phyloP scores from a whole-genome alignment of 2,888 invertebrate species.

The Leptopilina drosophilae region DNA sequence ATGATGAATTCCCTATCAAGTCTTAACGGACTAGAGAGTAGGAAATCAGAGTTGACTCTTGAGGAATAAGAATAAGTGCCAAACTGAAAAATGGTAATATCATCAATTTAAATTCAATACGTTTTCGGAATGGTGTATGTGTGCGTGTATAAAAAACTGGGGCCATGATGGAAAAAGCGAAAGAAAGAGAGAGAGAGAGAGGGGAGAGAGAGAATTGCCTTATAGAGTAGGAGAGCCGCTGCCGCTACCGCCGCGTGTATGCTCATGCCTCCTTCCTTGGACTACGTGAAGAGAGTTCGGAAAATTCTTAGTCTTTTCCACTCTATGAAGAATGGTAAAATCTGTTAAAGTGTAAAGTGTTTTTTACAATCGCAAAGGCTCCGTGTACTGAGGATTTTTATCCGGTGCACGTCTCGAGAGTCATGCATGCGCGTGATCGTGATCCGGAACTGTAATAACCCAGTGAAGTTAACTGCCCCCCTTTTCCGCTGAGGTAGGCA shows the following conservation, averaged over 20 bases:
- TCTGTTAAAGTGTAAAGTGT: constrained; percentile 39
- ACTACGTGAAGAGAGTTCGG: constrained; percentile 39
- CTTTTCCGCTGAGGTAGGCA: constrained; percentile 37
- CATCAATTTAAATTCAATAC: constrained; percentile 39
- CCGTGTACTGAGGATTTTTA: constrained; percentile 27
- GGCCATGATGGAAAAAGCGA: constrained; percentile 19
- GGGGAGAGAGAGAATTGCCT: constrained; percentile 10
- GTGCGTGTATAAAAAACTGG: background rate
- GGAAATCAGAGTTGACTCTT: constrained; percentile 37
- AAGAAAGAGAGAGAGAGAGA: constrained; percentile 10
- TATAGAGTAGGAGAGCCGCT: constrained; percentile 1
- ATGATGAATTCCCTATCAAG: constrained; percentile 12
- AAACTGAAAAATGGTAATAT: constrained; percentile 39
- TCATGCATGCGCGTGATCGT: constrained; percentile 38
- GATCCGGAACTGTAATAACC: constrained; percentile 39
- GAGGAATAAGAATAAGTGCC: constrained; percentile 32
- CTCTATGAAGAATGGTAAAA: constrained; percentile 37
- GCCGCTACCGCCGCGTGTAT: constrained; percentile 16
- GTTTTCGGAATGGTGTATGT: background rate
- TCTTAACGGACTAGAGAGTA: constrained; percentile 24
- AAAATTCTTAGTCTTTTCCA: constrained; percentile 27
- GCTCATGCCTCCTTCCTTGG: constrained; percentile 27
- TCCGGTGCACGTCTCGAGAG: constrained; percentile 30
- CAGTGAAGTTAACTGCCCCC: constrained; percentile 21
- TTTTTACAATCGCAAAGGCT: constrained; percentile 34